Evolutionary conservation across 2,888 invertebrate genomes (phyloP), one percentile per base, ranked within the genome.

Genomic region (Limnephilus rhombicus): DNA sequence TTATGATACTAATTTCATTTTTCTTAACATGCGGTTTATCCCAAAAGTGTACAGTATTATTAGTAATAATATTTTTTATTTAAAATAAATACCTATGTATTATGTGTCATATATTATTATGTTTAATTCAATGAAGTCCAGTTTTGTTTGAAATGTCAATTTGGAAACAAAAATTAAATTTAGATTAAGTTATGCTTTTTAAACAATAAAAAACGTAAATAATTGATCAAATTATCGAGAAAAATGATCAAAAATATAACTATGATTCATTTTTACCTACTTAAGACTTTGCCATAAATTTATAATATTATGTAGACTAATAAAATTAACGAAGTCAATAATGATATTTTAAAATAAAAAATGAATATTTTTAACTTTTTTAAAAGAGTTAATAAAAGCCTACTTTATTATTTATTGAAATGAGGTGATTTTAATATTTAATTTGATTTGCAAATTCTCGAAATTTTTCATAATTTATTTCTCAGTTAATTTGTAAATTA

Each of bases 31-130:
- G 80, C n/a, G 88, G 80, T 37, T 90, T 88, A 82, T 89, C 92
- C 85, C 80, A 34, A 89, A 93, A 87, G 81, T 93, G 93, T 93
- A 93, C 93, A 93, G 93, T 93, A 93, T 93, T 93, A 93, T 86
- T 93, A 93, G 93, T 90, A 83, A 92, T 91, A 93, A 92, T 90
- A 86, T 92, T 37, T 81, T 91, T 91, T 18, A 82, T 91, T 91
- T 41, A 81, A 88, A 88, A 37, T 90, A 90, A 82, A 83, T 18
- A 83, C 53, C 24, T 45, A 49, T 12, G 11, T 45, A n/a, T 86
- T 45, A n/a, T 86, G 86, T 86, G 45, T 45, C 45, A 86, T 83
- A 37, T 83, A n/a, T 83, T 82, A 29, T 53, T 83, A 68, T 68
- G n/a, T 68, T 68, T 68, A 24, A 9, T 68, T 68, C 2, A 68